phyloP scores from a whole-genome alignment of 2,797 vertebrate species.

The Sardinella longiceps region DNA sequence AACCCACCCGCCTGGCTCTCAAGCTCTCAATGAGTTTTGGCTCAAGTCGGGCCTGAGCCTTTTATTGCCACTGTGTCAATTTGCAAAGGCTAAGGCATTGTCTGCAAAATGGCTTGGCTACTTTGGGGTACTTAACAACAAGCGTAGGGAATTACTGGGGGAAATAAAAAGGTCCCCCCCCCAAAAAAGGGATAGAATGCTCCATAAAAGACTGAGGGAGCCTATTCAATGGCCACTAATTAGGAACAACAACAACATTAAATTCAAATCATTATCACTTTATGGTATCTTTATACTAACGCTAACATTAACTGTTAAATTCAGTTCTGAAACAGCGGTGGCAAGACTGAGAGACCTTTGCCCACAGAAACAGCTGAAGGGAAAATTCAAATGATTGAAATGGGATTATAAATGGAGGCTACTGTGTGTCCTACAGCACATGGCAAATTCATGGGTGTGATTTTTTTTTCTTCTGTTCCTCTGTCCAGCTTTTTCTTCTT shows the following conservation, averaged over 20 bases:
- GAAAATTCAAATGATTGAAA: neutral
- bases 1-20: conserved; percentile 13
- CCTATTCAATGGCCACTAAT: neutral
- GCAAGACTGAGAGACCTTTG: neutral
- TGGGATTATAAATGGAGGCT: conserved; percentile 17
- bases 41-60: conserved; percentile 64
- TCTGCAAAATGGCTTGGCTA: conserved; percentile 66
- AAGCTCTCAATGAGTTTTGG: conserved; percentile 39
- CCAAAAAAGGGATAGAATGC: conserved; percentile 4
- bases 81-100: conserved; percentile 72
- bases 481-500: conserved; percentile 18
- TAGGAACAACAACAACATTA: conserved; percentile 9
- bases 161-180: neutral
- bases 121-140: conserved; percentile 61
- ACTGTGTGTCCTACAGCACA: neutral
- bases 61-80: conserved; percentile 74
- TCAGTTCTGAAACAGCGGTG: neutral
- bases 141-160: conserved; percentile 54
- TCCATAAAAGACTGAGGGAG: conserved; percentile 1
- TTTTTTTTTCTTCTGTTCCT: conserved; percentile 16
- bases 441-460: neutral
- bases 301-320: neutral
- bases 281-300: neutral
- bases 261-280: neutral
- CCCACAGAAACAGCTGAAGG: neutral